These are phyloP conservation scores for Tipula helvola DNA, from an alignment of 2,888 invertebrate species.

Conservation along the genomic window DNA sequence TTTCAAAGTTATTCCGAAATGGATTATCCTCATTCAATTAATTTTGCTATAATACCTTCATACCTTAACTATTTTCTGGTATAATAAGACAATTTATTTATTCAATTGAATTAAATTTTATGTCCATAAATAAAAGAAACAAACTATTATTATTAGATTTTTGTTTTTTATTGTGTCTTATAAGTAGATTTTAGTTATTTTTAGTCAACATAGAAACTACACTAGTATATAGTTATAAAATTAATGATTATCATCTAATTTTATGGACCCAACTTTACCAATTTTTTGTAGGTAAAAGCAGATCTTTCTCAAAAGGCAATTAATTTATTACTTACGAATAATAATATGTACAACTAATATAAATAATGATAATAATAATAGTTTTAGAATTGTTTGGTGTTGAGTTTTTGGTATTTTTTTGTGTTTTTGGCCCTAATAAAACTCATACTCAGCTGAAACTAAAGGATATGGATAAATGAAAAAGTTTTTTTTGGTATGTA, in stretches of 20 bases:
- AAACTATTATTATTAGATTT: background rate
- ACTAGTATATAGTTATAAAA: background rate
- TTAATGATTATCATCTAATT: constrained; percentile 4
- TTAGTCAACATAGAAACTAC: background rate
- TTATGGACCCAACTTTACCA: background rate
- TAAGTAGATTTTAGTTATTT: background rate
- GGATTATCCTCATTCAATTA: background rate
- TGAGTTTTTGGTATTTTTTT: background rate
- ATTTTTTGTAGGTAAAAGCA: background rate
- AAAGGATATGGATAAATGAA: background rate
- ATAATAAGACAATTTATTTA: background rate
- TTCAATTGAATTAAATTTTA: background rate
- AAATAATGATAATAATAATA: background rate
- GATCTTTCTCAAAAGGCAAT: background rate
- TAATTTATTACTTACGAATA: background rate
- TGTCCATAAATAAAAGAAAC: background rate
- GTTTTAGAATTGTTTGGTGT: background rate
- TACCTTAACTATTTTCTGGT: background rate
- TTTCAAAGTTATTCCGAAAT: background rate
- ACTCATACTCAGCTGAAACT: background rate
- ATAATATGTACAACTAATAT: background rate
- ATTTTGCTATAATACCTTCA: background rate
- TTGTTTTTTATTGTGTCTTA: background rate
- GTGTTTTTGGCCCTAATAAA: background rate
- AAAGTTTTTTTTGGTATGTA: background rate